Percentiles rank a stretch among this genome's conserved stretches.
phyloP scores from a whole-genome alignment of 2,888 invertebrate genomes.

The Hirtodrosophila histrioides region DNA sequence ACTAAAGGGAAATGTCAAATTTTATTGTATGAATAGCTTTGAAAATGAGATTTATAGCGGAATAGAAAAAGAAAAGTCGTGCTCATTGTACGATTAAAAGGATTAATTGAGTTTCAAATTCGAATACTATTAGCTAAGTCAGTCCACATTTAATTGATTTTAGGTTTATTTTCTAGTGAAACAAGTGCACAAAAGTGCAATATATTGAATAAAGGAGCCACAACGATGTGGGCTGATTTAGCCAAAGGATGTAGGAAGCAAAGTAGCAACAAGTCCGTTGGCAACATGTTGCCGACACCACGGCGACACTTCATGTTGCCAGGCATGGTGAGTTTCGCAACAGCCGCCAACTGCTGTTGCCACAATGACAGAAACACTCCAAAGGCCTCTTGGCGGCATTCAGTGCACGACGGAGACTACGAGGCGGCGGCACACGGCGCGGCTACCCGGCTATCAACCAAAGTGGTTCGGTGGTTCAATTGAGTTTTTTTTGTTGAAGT shows the following conservation, averaged over 20 bases:
- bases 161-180: no score
- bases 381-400: constrained; percentile 31
- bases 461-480: constrained; percentile 2
- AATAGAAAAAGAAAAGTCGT: no score
- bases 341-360: constrained; percentile 10
- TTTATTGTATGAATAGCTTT: no score
- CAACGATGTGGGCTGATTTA: no score
- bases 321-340: constrained; percentile 38
- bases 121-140: no score
- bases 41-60: no score
- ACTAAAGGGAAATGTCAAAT: no score
- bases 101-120: no score
- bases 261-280: constrained; percentile 48
- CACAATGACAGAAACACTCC: constrained; percentile 17
- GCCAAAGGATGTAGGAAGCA: background rate
- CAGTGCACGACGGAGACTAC: constrained; percentile 61
- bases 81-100: no score
- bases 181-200: no score
- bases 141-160: no score
- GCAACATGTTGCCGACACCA: constrained; percentile 59
- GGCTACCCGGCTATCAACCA: constrained; percentile 41
- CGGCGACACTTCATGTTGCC: background rate
- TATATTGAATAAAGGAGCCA: no score
- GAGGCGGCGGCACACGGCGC: constrained; percentile 60
- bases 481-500: constrained; percentile 22